phyloP scores from a whole-genome alignment of 2,888 invertebrate genomes.

The Apotomis turbidana region DNA sequence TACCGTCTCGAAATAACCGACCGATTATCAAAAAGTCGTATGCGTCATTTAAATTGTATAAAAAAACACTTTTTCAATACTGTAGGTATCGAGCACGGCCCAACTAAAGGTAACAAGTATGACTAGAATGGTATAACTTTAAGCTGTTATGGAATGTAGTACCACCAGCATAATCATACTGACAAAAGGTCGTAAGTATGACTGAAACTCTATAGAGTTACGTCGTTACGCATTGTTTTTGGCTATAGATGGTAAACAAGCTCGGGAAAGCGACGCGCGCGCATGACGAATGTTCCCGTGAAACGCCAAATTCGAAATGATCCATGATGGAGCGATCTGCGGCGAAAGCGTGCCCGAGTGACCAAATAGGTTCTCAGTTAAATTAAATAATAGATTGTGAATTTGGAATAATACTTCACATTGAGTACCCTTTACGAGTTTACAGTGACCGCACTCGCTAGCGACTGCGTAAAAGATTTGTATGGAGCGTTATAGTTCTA shows the following conservation, averaged over 20 bases:
- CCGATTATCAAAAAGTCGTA: not conserved
- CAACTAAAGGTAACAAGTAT: not conserved
- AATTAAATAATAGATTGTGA: not conserved
- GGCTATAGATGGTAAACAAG: not conserved
- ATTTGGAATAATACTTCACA: no score
- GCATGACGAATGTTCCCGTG: not conserved
- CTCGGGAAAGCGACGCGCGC: not conserved
- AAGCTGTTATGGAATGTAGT: not conserved
- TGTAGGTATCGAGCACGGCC: no score
- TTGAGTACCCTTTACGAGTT: no score
- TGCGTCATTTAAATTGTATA: not conserved
- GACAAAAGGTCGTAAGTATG: not conserved
- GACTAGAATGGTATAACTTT: not conserved
- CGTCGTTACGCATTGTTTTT: not conserved
- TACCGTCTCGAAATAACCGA: not conserved
- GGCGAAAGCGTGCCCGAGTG: constrained; percentile 38
- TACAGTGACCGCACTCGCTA: no score
- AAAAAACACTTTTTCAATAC: no score
- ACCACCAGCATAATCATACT: not conserved
- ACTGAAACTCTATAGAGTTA: not conserved
- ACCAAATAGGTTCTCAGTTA: not conserved
- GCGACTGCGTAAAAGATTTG: no score
- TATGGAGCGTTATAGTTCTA: no score
- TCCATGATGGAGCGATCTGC: constrained; percentile 51
- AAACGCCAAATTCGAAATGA: constrained; percentile 53